Percentiles rank a stretch among this genome's conserved stretches.
These are phyloP conservation scores for Scaeva pyrastri DNA, from an alignment of 2,888 invertebrate species.

Conservation along the genomic window DNA sequence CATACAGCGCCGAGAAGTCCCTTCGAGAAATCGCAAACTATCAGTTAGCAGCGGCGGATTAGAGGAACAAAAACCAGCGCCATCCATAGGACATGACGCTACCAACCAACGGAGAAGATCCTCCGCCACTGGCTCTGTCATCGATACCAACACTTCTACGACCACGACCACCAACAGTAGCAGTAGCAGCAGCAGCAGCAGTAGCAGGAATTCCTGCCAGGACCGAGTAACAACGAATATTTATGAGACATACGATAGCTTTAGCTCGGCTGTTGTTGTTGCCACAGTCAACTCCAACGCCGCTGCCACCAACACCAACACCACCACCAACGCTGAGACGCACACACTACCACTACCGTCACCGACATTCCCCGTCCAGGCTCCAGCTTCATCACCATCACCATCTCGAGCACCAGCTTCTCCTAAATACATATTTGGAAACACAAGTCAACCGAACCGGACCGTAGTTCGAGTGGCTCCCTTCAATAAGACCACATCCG, in stretches of 20 bases:
- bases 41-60: constrained; percentile 74
- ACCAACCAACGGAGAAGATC: constrained; percentile 45
- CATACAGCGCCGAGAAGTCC: constrained; percentile 35
- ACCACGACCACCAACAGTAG: constrained; percentile 52
- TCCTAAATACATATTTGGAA: constrained; percentile 57
- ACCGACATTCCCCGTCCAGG: too few species aligned
- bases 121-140: constrained; percentile 20
- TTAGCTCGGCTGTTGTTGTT: constrained; percentile 30
- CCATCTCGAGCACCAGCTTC: constrained; percentile 23
- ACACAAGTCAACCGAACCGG: constrained; percentile 78
- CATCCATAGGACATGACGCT: constrained; percentile 46
- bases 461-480: constrained; percentile 85
- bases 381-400: constrained; percentile 29
- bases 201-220: constrained; percentile 62
- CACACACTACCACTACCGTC: constrained; percentile 4
- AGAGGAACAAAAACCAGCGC: constrained; percentile 68
- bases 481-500: constrained; percentile 81
- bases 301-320: constrained; percentile 33
- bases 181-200: constrained; percentile 68
- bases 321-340: constrained; percentile 21
- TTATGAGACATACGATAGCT: constrained; percentile 71
- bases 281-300: constrained; percentile 29
- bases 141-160: constrained; percentile 35
- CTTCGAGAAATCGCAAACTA: constrained; percentile 66
- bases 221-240: constrained; percentile 68